A percentile compares a stretch with the other conserved stretches of the same genome.
Evolutionary conservation across 2,888 invertebrate genomes (phyloP).

Genomic region (Nephrotoma flavescens): DNA sequence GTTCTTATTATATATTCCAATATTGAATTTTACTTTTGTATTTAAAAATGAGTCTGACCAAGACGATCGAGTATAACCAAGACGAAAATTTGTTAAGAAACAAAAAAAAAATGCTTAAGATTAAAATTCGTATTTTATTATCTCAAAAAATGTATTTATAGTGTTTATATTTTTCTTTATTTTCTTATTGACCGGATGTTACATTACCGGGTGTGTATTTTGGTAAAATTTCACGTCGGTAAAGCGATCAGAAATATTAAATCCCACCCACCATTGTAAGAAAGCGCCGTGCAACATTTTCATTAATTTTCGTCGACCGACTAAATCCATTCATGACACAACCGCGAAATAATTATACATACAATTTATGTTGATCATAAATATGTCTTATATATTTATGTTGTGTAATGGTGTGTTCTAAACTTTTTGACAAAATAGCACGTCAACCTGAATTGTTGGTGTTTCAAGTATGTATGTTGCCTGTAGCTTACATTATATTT

Average conservation of each 20-base stretch:
- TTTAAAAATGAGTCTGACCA: background rate
- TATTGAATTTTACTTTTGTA: background rate
- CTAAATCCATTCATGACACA: background rate
- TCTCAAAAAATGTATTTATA: background rate
- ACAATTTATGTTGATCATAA: background rate
- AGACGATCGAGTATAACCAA: background rate
- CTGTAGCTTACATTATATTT: background rate
- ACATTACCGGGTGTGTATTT: background rate
- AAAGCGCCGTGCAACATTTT: background rate
- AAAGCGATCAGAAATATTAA: background rate
- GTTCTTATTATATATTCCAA: background rate
- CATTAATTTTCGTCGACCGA: background rate
- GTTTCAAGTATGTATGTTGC: background rate
- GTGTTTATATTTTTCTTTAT: background rate
- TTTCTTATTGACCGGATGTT: background rate
- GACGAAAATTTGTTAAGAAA: background rate
- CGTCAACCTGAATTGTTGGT: background rate
- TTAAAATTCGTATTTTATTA: background rate
- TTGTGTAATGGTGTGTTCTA: background rate
- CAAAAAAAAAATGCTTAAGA: background rate
- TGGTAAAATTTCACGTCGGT: background rate
- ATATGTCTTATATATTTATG: background rate
- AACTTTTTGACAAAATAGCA: background rate
- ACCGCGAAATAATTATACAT: background rate
- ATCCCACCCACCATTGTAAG: background rate